Evolutionary conservation across 2,797 vertebrate genomes (phyloP).

Genomic region (Holocentrus rufus): DNA sequence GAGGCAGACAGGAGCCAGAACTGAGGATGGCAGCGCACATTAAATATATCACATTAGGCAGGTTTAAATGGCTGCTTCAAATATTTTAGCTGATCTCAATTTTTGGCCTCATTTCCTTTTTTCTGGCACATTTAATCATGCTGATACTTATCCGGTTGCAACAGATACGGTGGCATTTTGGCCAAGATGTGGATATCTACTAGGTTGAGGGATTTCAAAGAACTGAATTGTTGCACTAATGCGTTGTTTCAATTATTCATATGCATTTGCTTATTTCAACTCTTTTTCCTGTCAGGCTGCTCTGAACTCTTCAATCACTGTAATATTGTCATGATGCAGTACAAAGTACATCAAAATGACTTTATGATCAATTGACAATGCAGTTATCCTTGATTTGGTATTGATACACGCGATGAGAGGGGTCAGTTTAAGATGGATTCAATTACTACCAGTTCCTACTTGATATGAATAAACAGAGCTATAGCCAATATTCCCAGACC

Average conservation of each 20-base stretch:
- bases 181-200: background rate
- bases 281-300: background rate
- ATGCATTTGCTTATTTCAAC: background rate
- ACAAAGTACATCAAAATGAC: constrained; percentile 17
- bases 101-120: background rate
- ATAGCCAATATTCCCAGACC: constrained; percentile 54
- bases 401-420: constrained; percentile 40
- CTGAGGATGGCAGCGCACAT: background rate
- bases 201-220: background rate
- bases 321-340: background rate
- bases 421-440: constrained; percentile 50
- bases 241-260: background rate
- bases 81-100: background rate
- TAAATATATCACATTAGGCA: background rate
- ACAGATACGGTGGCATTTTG: background rate
- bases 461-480: constrained; percentile 59
- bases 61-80: background rate
- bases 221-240: background rate
- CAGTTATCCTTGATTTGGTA: constrained; percentile 48
- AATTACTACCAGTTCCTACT: constrained; percentile 50
- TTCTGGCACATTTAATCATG: constrained; percentile 2
- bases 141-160: background rate
- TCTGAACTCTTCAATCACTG: background rate
- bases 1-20: background rate
- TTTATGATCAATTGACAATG: constrained; percentile 38